Evolutionary conservation across 1,140 invertebrate genomes (phyloP), one percentile per base, ranked within the genome.

Genomic region (Polypedilum pembai): DNA sequence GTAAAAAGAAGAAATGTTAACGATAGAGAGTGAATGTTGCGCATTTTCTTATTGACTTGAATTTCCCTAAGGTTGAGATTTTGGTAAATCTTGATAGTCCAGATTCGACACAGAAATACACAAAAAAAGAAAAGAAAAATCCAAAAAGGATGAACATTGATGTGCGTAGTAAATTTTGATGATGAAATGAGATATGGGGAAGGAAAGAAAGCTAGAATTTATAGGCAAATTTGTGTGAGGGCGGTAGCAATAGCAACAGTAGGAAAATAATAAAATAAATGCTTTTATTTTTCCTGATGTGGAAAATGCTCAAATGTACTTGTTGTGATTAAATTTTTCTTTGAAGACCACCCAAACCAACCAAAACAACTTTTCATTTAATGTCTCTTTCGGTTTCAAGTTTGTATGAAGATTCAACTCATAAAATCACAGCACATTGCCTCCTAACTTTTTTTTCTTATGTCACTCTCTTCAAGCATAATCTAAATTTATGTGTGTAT

Each of bases 251-350:
- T 33, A 56, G 45, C 45, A 56, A n/a, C n/a, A 15, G n/a, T n/a
- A 56, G 45, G 45, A 56, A 56, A 56, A 56, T 56, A 56, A 56
- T 56, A 56, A 56, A 56, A 56, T n/a, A 4, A 56, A 56, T 56
- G 4, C 45, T 12, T 56, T 56, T 56, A n/a, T 12, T 56, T 56
- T 56, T 56, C 8, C n/a, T 56, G 45, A 56, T 56, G n/a, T 12
- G 12, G 45, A 56, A 56, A n/a, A 4, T 15, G 45, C 1, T n/a
- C 4, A 12, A 56, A 56, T 56, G 45, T n/a, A 56, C 45, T 56
- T 56, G 45, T 56, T 56, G 45, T 56, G 45, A 56, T 56, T 56
- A 56, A 56, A 56, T 56, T 56, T 45, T 45, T 45, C 15, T 45
- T 56, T 56, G 12, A 56, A 56, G 45, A 56, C 45, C 45, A 56